Conservation (phyloP, 2,113 vertebrate genomes). For the Rhodinocichla rosea region DNA sequence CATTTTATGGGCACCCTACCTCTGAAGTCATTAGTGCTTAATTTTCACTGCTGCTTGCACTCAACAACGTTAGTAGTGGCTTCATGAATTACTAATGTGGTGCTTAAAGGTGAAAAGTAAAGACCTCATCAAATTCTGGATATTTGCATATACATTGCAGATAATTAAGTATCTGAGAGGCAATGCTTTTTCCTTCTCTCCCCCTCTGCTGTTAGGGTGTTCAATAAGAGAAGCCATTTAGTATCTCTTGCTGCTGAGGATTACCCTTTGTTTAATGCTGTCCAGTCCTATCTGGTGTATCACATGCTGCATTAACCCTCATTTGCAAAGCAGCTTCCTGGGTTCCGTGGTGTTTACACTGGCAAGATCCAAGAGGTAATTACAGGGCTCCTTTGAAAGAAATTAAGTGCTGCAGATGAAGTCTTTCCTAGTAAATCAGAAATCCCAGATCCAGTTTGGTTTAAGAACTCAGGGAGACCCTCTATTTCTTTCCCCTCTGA, state of each 20-base stretch:
- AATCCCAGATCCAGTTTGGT: neutral
- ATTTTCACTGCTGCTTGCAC: conserved; percentile 49
- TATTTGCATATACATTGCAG: conserved; percentile 66
- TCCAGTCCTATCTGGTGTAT: neutral
- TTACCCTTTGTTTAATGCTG: conserved; percentile 31
- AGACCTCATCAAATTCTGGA: conserved; percentile 64
- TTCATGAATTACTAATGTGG: conserved; percentile 68
- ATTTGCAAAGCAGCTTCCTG: neutral
- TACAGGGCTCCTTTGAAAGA: conserved; percentile 6
- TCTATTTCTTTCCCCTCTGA: neutral
- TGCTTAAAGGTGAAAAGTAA: conserved; percentile 68
- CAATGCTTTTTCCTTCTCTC: neutral
- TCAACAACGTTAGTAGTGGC: conserved; percentile 2
- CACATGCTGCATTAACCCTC: neutral
- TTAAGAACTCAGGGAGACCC: neutral
- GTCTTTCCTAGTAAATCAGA: neutral
- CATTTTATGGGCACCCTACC: conserved; percentile 47
- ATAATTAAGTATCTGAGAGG: conserved; percentile 55
- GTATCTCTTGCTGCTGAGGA: neutral
- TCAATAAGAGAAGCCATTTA: neutral
- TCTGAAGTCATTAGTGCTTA: conserved; percentile 63
- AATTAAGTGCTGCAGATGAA: neutral
- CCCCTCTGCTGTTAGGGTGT: neutral
- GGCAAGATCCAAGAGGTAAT: conserved; percentile 7
- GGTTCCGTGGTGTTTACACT: neutral